Evolutionary conservation across 1,140 invertebrate genomes (phyloP).

Genomic region (Teleopsis dalmanni): DNA sequence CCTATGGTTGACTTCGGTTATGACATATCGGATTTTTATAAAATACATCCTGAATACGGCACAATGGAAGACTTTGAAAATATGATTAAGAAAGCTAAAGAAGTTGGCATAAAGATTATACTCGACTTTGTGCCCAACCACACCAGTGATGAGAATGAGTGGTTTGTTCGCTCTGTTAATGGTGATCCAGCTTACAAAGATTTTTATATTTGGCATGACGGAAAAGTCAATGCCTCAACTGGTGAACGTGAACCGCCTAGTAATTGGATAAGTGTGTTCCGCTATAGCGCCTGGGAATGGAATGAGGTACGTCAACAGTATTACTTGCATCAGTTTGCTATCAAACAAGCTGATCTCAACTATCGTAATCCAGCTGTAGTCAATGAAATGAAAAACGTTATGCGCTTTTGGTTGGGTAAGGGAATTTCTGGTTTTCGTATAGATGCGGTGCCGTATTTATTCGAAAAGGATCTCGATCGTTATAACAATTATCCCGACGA

Average conservation of each 20-base stretch:
- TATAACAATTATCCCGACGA: constrained; percentile 52
- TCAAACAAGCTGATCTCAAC: constrained; percentile 63
- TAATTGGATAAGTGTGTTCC: constrained; percentile 59
- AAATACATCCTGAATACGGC: constrained; percentile 62
- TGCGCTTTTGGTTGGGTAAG: constrained; percentile 61
- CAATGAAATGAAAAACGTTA: constrained; percentile 52
- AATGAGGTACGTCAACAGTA: constrained; percentile 52
- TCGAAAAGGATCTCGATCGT: constrained; percentile 48
- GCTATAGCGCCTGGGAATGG: constrained; percentile 57
- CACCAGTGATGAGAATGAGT: constrained; percentile 60
- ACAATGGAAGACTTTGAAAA: constrained; percentile 59
- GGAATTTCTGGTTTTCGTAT: constrained; percentile 68
- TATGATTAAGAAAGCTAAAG: constrained; percentile 51
- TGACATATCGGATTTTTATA: constrained; percentile 53
- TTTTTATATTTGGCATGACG: constrained; percentile 64
- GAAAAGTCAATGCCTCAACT: constrained; percentile 16
- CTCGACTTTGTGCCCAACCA: constrained; percentile 65
- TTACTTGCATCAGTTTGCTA: constrained; percentile 59
- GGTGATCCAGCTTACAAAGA: constrained; percentile 51
- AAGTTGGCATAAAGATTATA: constrained; percentile 51
- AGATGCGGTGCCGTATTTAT: constrained; percentile 54
- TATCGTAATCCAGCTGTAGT: constrained; percentile 55
- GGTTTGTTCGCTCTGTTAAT: constrained; percentile 57
- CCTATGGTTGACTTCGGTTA: constrained; percentile 54
- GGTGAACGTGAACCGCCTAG: constrained; percentile 48